Base-by-base conservation (phyloP, 2,113 vertebrate genomes). In the Gobiocypris rarus region DNA sequence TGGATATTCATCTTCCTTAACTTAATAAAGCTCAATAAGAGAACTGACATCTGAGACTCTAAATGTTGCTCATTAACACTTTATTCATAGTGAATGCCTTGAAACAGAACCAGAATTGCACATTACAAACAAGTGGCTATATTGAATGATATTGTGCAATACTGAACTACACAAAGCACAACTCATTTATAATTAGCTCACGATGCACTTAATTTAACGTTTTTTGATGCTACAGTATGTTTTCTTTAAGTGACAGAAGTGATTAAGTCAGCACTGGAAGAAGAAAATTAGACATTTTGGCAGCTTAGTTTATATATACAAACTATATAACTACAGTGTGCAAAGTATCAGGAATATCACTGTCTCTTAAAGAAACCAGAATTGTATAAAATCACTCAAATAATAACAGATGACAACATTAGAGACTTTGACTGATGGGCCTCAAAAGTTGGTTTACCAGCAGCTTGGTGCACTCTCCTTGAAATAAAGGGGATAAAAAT, bases 11-110 rank as follows among this genome's bases (percentile, higher is more conserved):
- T 89, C 89, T 87, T 96, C 88, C 92, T 91, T 74, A 90, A 88
- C 92, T 95, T 97, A 82, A 86, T 90, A 88, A 45, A 28, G 34
- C 9, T 58, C 63, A 81, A 74, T 41, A 83, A 34, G 34, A 81
- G 78, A 31, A 10, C 31, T 69, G 41, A n/a, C 19, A 56, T 67
- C 0, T 50, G 6, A 26, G 7, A 63, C 1, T 5, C 13, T n/a
- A 9, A 59, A 59, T 24, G 54, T 58, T 31, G 54, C 75, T 58
- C 75, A 58, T 41, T 56, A 14, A n/a, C 75, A 59, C 54, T 59
- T 77, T 56, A 76, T 76, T 41, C 17, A 41, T 2, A 15, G 22
- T 54, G 22, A 22, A 54, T 10, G 48, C 3, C 15, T 22, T 71
- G 69, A 43, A 71, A 14, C 41, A 24, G 10, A 45, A 71, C 5